Evolutionary conservation across 2,888 invertebrate species (phyloP), one percentile per base, ranked within the genome.

Genomic region (Dermolepida albohirtum): DNA sequence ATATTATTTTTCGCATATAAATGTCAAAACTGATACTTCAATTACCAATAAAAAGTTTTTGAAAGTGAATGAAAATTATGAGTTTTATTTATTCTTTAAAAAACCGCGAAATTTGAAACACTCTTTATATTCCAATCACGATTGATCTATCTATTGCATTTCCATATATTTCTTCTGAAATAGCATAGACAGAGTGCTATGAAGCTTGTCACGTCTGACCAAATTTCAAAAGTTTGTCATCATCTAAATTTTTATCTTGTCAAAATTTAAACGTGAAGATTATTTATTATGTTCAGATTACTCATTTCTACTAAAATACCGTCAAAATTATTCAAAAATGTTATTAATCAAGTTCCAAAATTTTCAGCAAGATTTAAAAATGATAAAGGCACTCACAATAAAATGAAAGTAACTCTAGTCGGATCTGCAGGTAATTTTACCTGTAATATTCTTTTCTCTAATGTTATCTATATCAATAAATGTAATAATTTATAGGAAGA

Each of bases 401-500:
- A 69, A 43, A 67, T 69, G 70, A 70, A 67, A 59, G 70, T 70
- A 6, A 44, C 54, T n/a, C 27, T 70, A 40, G 34, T 67, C 27
- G 70, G 70, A 12, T 67, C 70, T 44, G 67, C 70, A 41, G 70
- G 70, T 70, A 47, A 29, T 34, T 34, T 34, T 34, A 34, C 6
- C 1, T 10, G 14, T 22, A 16, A 34, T n/a, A 27, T 27, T 41
- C 1, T 17, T 14, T 6, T 6, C 49, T 6, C 12, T 16, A 14
- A 10, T 1, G 2, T 2, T 7, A 14, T 34, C n/a, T 14, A 29
- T 10, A 5, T 34, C 8, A 8, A 34, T 17, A 51, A 50, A 16
- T 27, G 14, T 14, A 27, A 14, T 2, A 50, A 17, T 51, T 63
- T 29, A 50, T 47, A 70, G 86, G 85, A 64, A 85, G 84, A 62